These are phyloP conservation scores for Procambarus virginalis DNA, from an alignment of 1,140 invertebrate species.

Conservation along the genomic window DNA sequence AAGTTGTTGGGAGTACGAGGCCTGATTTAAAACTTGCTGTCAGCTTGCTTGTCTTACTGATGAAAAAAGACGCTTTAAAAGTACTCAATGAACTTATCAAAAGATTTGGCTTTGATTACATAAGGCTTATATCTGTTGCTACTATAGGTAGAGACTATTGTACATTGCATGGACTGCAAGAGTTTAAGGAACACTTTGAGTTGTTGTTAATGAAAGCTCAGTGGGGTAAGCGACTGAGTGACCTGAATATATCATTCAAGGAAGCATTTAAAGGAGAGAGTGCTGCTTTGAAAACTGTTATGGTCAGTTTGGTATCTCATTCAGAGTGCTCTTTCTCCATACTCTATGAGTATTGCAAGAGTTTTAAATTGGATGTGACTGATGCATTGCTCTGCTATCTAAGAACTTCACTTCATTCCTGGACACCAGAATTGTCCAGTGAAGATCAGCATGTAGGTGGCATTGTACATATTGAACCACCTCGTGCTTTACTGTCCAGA, in stretches of 20 bases:
- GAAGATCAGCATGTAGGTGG: neutral
- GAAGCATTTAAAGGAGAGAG: slow-evolving; percentile 60
- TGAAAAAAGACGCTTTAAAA: slow-evolving; percentile 53
- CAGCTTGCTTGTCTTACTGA: slow-evolving; percentile 49
- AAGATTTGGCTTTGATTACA: slow-evolving; percentile 67
- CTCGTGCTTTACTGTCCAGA: slow-evolving; percentile 37
- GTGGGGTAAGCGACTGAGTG: slow-evolving; percentile 64
- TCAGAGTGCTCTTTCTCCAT: slow-evolving; percentile 57
- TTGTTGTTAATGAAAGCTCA: slow-evolving; percentile 51
- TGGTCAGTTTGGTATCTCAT: slow-evolving; percentile 42
- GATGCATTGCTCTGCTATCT: slow-evolving; percentile 63
- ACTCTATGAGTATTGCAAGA: slow-evolving; percentile 61
- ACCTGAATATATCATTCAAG: slow-evolving; percentile 65
- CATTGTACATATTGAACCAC: slow-evolving; percentile 45
- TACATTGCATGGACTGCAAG: slow-evolving; percentile 44
- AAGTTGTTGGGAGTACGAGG: slow-evolving; percentile 46
- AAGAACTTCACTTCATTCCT: slow-evolving; percentile 31
- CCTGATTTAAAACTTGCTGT: slow-evolving; percentile 57
- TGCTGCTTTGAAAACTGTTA: slow-evolving; percentile 46
- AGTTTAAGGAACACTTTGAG: slow-evolving; percentile 59
- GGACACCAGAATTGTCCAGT: slow-evolving; percentile 45
- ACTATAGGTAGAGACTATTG: slow-evolving; percentile 61
- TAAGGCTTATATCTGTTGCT: slow-evolving; percentile 44
- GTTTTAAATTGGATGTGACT: slow-evolving; percentile 54
- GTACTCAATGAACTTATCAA: slow-evolving; percentile 65